Conservation (phyloP, 1,140 invertebrate genomes). For the Diabrotica undecimpunctata region DNA sequence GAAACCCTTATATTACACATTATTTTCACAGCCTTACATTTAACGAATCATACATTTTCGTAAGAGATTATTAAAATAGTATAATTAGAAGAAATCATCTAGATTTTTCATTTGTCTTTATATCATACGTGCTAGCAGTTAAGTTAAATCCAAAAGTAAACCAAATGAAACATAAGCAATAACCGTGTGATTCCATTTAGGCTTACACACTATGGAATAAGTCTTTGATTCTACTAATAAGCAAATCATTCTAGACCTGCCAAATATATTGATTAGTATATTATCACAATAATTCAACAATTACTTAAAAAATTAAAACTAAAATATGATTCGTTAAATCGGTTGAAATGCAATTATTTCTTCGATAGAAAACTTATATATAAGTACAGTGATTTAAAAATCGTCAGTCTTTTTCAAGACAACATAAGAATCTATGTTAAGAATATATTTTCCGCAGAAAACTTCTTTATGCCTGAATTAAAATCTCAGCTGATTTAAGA, state of each 20-base stretch:
- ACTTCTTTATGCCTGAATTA: background rate
- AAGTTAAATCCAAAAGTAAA: too few relatives aligned
- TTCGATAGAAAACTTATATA: background rate
- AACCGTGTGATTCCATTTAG: too few relatives aligned
- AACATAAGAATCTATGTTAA: constrained; percentile 2
- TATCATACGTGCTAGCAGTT: too few relatives aligned
- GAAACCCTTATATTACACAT: background rate
- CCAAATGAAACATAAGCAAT: too few relatives aligned
- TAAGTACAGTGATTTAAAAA: background rate
- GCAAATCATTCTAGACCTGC: too few relatives aligned
- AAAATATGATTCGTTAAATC: background rate
- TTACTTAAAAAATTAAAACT: background rate
- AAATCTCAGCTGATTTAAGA: constrained; percentile 12
- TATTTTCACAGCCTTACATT: constrained; percentile 9
- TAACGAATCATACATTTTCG: background rate
- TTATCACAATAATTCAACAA: too few relatives aligned
- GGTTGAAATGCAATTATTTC: background rate
- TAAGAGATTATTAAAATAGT: too few relatives aligned
- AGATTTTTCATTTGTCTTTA: too few relatives aligned
- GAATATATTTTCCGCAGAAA: background rate
- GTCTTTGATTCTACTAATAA: too few relatives aligned
- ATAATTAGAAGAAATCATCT: too few relatives aligned
- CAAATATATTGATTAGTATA: too few relatives aligned
- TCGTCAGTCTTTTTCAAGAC: background rate
- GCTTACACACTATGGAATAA: too few relatives aligned